Conservation (phyloP, 53 echinoderm and acorn worm species). For the Zoroaster sp. region DNA sequence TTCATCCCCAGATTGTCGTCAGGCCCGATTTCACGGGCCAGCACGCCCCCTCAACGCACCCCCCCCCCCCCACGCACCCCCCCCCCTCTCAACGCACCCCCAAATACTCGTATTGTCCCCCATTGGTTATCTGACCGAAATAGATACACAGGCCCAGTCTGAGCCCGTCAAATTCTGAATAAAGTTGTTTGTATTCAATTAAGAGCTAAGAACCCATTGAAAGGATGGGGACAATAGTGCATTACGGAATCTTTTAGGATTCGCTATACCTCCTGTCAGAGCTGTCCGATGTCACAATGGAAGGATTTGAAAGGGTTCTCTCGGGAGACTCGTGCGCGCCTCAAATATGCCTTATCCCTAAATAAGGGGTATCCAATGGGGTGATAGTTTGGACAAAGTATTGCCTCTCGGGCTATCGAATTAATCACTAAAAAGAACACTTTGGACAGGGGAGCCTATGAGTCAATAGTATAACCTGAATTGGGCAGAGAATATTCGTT, state of each 20-base stretch:
- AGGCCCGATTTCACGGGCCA: background rate
- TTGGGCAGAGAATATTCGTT: background rate
- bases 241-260: conserved; percentile 3
- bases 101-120: background rate
- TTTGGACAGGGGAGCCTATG: background rate
- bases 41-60: background rate
- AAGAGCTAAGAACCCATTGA: conserved; percentile 4
- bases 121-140: conserved; percentile 9
- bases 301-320: background rate
- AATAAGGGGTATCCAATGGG: background rate
- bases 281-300: background rate
- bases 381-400: background rate
- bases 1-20: background rate
- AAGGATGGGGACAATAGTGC: conserved; percentile 9
- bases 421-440: background rate
- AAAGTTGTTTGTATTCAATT: conserved; percentile 40
- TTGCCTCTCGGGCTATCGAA: background rate
- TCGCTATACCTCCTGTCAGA: background rate
- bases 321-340: background rate
- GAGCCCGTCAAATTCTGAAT: background rate
- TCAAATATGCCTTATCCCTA: background rate
- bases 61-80: no score
- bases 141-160: background rate
- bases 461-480: background rate
- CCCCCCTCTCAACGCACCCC: no score